Evolutionary conservation across 1,140 invertebrate genomes (phyloP).

Genomic region (Macrotrachela quadricornifera): DNA sequence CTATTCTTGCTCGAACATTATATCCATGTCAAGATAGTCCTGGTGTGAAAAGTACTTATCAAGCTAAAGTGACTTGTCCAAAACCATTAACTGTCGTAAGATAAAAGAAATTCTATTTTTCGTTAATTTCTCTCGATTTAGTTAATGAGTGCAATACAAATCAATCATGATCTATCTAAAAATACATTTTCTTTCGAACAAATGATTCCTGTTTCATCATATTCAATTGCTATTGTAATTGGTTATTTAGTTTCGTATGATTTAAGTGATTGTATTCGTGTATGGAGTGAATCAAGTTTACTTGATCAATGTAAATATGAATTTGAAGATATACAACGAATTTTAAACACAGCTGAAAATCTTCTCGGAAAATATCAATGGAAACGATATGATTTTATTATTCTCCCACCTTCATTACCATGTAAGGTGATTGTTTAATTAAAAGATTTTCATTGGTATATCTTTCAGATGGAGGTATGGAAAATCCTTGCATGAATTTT

Average conservation of each 20-base stretch:
- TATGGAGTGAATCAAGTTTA: conserved; percentile 69
- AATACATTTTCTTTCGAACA: conserved; percentile 45
- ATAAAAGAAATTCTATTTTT: too few species aligned
- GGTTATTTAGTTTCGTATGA: conserved; percentile 46
- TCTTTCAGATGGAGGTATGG: conserved; percentile 70
- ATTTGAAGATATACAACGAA: conserved; percentile 56
- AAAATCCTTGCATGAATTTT: conserved; percentile 86
- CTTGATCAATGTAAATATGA: conserved; percentile 63
- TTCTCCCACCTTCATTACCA: conserved; percentile 76
- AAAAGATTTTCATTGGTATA: too few species aligned
- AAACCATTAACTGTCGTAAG: conserved; percentile 43
- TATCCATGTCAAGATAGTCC: conserved; percentile 83
- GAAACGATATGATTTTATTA: conserved; percentile 53
- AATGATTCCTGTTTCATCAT: conserved; percentile 37
- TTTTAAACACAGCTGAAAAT: conserved; percentile 57
- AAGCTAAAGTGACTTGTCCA: conserved; percentile 43
- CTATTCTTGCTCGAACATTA: conserved; percentile 60
- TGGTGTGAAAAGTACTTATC: conserved; percentile 63
- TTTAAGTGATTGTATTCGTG: conserved; percentile 33
- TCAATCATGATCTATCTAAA: conserved; percentile 11
- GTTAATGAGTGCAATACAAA: conserved; percentile 25
- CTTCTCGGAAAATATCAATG: conserved; percentile 33
- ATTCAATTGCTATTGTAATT: conserved; percentile 58
- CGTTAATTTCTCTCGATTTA: too few species aligned
- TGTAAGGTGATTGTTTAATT: conserved; percentile 18